Conservation (phyloP, 2,888 invertebrate species). For the Lamellibrachia columna region DNA sequence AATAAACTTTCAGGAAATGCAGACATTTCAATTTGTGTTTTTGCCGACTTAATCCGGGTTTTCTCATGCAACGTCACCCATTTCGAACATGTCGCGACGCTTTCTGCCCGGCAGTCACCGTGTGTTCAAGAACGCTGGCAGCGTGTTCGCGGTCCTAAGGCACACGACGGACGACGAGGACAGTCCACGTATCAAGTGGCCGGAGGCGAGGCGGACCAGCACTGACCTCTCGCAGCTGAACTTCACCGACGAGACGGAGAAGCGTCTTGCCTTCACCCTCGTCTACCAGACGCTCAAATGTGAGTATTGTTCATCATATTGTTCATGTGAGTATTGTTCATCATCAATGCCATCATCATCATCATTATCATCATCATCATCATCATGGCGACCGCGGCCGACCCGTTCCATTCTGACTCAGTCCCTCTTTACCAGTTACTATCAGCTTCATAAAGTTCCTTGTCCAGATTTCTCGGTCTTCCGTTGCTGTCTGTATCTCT, state of each 20-base stretch:
- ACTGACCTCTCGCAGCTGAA: constrained; percentile 38
- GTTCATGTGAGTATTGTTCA: neutral
- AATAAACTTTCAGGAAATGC: too few species aligned
- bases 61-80: neutral
- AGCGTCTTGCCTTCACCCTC: constrained; percentile 55
- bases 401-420: too few species aligned
- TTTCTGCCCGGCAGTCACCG: constrained; percentile 50
- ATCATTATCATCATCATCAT: constrained; percentile 28
- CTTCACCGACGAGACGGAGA: constrained; percentile 54
- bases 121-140: constrained; percentile 51
- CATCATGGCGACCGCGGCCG: constrained; percentile 19
- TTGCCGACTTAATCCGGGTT: too few species aligned
- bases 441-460: too few species aligned
- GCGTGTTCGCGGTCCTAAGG: constrained; percentile 52
- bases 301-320: constrained; percentile 47
- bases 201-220: neutral
- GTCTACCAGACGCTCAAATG: constrained; percentile 61
- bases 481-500: too few species aligned
- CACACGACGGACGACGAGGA: constrained; percentile 43
- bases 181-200: neutral
- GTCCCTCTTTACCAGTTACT: too few species aligned
- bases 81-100: constrained; percentile 47
- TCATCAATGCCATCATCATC: constrained; percentile 20
- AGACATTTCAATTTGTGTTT: too few species aligned
- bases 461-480: too few species aligned